Percentiles rank a stretch among this genome's conserved stretches.
These are phyloP conservation scores for Rhinoptilus africanus DNA, from an alignment of 2,113 vertebrate species.

Conservation along the genomic window DNA sequence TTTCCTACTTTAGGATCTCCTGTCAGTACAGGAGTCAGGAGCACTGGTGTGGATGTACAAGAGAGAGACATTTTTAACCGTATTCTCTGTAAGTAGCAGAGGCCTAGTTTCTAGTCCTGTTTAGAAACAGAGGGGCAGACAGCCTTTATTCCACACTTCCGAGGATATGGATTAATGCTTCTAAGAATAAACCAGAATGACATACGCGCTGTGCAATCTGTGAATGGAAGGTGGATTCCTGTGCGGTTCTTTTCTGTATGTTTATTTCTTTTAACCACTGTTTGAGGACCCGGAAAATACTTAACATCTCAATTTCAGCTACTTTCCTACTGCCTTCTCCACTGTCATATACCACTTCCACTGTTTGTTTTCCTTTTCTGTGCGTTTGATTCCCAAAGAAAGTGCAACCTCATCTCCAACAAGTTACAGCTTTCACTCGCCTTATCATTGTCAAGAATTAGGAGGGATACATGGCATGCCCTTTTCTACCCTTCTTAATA, in stretches of 20 bases:
- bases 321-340: neutral
- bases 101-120: neutral
- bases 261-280: neutral
- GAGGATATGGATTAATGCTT: neutral
- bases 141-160: neutral
- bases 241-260: neutral
- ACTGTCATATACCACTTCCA: no score
- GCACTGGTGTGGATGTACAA: neutral
- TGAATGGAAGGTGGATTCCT: neutral
- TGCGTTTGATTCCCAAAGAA: neutral
- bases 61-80: neutral
- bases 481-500: neutral
- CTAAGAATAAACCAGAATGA: neutral
- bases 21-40: neutral
- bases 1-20: neutral
- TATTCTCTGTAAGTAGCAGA: neutral
- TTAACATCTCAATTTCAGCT: neutral
- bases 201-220: fast-evolving
- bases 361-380: neutral
- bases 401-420: neutral
- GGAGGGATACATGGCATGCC: neutral
- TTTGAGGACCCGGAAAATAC: neutral
- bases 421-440: neutral
- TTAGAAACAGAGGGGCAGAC: neutral
- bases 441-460: neutral